A percentile compares a stretch with the other conserved stretches of the same genome.
phyloP scores from a whole-genome alignment of 2,113 vertebrate species.

The Grallaria varia region DNA sequence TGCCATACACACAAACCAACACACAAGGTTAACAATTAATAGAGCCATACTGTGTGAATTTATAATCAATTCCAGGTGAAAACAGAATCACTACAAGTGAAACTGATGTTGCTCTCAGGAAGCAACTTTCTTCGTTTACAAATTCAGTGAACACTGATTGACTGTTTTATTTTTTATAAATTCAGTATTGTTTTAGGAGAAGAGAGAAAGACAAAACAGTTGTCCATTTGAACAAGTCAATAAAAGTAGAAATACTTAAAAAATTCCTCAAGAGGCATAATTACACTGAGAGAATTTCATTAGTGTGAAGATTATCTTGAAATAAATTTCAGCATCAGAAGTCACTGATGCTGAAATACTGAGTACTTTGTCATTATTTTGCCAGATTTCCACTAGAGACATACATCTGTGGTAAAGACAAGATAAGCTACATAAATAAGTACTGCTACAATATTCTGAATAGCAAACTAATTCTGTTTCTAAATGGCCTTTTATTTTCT shows the following conservation, averaged over 20 bases:
- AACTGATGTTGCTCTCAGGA: not conserved
- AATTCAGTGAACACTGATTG: not conserved
- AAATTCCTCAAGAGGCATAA: conserved; percentile 36
- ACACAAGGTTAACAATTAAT: not conserved
- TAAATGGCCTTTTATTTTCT: not conserved
- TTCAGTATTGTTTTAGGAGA: conserved; percentile 38
- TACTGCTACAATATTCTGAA: not conserved
- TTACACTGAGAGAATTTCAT: conserved; percentile 31
- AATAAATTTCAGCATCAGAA: conserved; percentile 22
- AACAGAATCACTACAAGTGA: not conserved
- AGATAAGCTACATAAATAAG: not conserved
- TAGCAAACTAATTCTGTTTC: not conserved
- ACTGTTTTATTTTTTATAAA: not conserved
- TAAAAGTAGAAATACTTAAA: conserved; percentile 34
- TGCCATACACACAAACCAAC: not conserved
- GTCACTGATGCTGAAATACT: too few species aligned
- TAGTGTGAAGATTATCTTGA: conserved; percentile 12
- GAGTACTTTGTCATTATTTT: conserved; percentile 26
- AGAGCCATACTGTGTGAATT: not conserved
- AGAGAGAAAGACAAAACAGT: conserved; percentile 30
- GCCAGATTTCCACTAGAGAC: not conserved
- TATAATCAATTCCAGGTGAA: not conserved
- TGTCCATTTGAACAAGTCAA: conserved; percentile 35
- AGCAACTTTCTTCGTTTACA: not conserved
- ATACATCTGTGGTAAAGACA: not conserved